Evolutionary conservation across 2,113 vertebrate species (phyloP).

Genomic region (Calonectris borealis): DNA sequence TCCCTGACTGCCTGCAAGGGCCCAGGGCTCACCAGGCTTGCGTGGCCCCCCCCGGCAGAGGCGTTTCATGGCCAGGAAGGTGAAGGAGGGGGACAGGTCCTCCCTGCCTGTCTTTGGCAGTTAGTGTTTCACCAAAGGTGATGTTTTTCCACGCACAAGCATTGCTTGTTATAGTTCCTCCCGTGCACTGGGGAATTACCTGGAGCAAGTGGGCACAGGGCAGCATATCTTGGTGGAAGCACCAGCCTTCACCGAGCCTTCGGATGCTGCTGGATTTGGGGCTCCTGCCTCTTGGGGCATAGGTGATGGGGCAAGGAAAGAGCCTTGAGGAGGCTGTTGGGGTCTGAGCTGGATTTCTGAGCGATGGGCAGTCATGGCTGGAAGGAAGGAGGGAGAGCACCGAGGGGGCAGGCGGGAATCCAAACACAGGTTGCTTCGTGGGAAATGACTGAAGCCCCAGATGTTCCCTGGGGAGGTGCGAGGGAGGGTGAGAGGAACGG

Average conservation of each 20-base stretch:
- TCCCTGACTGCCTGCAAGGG: neutral
- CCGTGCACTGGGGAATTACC: neutral
- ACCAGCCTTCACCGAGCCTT: neutral
- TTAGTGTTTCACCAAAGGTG: neutral
- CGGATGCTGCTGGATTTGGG: neutral
- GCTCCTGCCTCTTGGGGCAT: neutral
- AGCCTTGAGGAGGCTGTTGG: neutral
- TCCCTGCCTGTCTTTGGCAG: neutral
- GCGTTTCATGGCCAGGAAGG: neutral
- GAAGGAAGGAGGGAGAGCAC: neutral
- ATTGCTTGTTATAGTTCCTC: neutral
- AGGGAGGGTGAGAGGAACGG: constrained; percentile 58
- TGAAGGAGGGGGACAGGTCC: neutral
- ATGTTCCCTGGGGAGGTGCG: constrained; percentile 39
- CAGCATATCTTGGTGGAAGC: neutral
- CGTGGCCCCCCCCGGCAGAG: neutral
- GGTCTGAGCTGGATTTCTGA: neutral
- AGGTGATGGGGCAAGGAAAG: neutral
- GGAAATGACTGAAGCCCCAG: constrained; percentile 48
- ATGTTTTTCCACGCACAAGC: neutral
- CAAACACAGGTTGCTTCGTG: neutral
- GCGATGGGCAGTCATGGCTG: neutral
- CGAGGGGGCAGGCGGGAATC: neutral
- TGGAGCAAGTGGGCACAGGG: neutral
- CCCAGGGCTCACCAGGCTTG: accelerated